phyloP scores from a whole-genome alignment of 2,888 invertebrate species.

The Conops quadrifasciatus region DNA sequence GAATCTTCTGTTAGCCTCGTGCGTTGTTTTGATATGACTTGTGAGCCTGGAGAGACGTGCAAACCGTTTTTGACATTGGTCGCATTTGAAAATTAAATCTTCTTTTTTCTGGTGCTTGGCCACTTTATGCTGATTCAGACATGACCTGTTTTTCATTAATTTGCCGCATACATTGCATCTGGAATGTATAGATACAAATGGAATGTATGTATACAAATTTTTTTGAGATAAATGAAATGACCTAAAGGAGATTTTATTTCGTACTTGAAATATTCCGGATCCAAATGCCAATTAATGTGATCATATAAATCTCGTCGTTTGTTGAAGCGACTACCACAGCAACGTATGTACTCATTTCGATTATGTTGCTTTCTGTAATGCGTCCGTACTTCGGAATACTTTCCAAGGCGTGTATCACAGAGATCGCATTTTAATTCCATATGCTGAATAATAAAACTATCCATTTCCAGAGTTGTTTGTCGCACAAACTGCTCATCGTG shows the following conservation, averaged over 20 bases:
- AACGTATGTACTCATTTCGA: slow-evolving; percentile 54
- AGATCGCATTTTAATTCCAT: slow-evolving; percentile 56
- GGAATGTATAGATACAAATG: slow-evolving; percentile 8
- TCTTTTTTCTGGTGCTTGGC: slow-evolving; percentile 42
- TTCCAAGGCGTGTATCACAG: slow-evolving; percentile 51
- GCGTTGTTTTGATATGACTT: slow-evolving; percentile 12
- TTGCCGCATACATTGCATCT: slow-evolving; percentile 45
- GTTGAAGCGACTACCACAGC: slow-evolving; percentile 53
- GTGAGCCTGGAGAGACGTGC: slow-evolving; percentile 4
- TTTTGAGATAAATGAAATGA: too few species aligned
- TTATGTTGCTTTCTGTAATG: slow-evolving; percentile 55
- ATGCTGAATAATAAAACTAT: slow-evolving; percentile 38
- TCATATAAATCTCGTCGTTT: slow-evolving; percentile 54
- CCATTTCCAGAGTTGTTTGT: slow-evolving; percentile 13
- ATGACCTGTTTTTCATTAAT: slow-evolving; percentile 41
- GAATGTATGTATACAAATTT: too few species aligned
- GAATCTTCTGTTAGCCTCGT: slow-evolving; percentile 19
- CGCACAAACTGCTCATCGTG: not conserved
- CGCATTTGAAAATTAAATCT: slow-evolving; percentile 30
- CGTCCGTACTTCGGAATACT: slow-evolving; percentile 51
- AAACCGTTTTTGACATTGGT: slow-evolving; percentile 28
- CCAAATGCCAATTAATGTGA: slow-evolving; percentile 56
- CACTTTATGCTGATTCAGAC: slow-evolving; percentile 42
- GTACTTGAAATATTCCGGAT: slow-evolving; percentile 57
- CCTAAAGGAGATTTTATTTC: too few species aligned